Base-by-base conservation (phyloP, 2,113 vertebrate genomes). In the Sorex araneus region DNA sequence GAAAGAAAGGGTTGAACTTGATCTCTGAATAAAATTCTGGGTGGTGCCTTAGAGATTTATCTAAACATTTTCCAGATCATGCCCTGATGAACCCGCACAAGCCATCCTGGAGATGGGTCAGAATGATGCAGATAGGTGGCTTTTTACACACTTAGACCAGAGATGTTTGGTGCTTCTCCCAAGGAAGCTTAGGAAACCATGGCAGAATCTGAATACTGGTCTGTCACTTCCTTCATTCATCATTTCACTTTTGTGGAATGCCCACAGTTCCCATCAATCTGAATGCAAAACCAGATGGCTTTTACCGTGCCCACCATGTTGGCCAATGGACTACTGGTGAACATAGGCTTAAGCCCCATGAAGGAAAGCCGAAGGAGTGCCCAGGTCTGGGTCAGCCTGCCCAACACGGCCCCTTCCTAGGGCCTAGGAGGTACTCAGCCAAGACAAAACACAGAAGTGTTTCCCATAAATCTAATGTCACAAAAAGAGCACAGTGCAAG, bases 1-100 rank as follows among this genome's bases (percentile, higher is more conserved):
- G n/a, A 78, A 66, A 81, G 91, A 95, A 94, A 85, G 11, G 57
- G 27, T 36, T 45, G 60, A 25, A 21, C 16, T 70, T 96, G 73
- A 81, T 69, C 84, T 92, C 66, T 45, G 70, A 70, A 71, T 90
- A 91, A 28, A 92, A 81, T 73, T 15, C 70, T 34, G 32, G 9
- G 19, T 10, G 43, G 32, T 64, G 23, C 64, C 75, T 27, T 32
- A 13, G 36, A 83, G 57, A 21, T 60, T 60, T 19, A 54, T 19
- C 11, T 16, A 54, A 16, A 19, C 54, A 54, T 13, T 4, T 10
- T 8, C 18, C 32, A 71, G n/a, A 19, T 34, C 32, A 9, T 71
- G 16, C 16, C 18, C 47, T 12, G 13, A 50, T 50, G 47, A 7
- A 13, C 2, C 10, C 69, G 21, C 21, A 36, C 2, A 30, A 30